phyloP scores from a whole-genome alignment of 2,888 invertebrate genomes.

The Podotricha telesiphe region DNA sequence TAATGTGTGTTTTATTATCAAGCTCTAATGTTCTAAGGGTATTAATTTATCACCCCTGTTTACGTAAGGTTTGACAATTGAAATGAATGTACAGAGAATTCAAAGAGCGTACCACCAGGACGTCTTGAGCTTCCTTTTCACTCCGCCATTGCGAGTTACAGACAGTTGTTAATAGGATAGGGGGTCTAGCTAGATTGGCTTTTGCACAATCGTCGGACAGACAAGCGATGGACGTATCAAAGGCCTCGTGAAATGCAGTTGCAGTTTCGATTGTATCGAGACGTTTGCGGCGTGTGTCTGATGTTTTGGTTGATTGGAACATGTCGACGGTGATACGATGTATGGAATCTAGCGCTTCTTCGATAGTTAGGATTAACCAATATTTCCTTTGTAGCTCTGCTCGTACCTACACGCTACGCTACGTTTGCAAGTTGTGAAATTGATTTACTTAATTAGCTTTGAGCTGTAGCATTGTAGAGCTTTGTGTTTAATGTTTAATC shows the following conservation, averaged over 20 bases:
- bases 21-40: conserved; percentile 79
- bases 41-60: conserved; percentile 82
- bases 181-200: conserved; percentile 60
- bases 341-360: conserved; percentile 61
- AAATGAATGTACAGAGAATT: conserved; percentile 75
- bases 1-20: conserved; percentile 82
- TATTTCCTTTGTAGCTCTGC: conserved; percentile 35
- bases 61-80: conserved; percentile 80
- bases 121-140: conserved; percentile 54
- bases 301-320: conserved; percentile 79
- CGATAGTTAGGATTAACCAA: conserved; percentile 40
- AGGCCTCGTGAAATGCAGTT: conserved; percentile 80
- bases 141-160: conserved; percentile 32
- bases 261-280: conserved; percentile 80
- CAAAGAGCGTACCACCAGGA: conserved; percentile 58
- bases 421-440: neutral
- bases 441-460: conserved; percentile 1
- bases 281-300: conserved; percentile 76
- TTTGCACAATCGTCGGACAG: conserved; percentile 77
- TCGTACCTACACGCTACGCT: neutral
- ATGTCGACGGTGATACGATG: conserved; percentile 69
- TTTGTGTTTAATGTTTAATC: conserved; percentile 1
- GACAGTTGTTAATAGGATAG: conserved; percentile 49
- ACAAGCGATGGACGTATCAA: conserved; percentile 83
- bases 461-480: neutral